Conservation (phyloP, 2,797 vertebrate species). For the Acrocephalus scirpaceus region DNA sequence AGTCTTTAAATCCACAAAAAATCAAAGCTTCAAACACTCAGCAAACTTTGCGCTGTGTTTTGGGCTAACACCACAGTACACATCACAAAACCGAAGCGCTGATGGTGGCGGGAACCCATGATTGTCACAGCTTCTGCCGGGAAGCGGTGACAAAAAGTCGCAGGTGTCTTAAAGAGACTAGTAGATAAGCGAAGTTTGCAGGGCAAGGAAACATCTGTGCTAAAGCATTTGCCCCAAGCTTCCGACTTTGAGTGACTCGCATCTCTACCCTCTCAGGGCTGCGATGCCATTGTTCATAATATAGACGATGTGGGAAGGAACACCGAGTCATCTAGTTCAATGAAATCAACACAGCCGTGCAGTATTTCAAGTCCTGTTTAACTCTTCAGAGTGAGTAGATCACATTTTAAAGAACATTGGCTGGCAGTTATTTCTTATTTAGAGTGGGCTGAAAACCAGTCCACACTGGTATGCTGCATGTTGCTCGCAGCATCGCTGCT, state of each 20-base stretch:
- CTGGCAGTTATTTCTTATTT: neutral
- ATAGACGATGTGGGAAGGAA: neutral
- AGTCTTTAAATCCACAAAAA: conserved; percentile 37
- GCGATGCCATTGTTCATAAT: neutral
- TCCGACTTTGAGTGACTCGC: rapidly evolving
- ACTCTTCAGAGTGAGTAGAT: neutral
- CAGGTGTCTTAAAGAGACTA: neutral
- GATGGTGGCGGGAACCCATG: neutral
- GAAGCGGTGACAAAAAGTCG: neutral
- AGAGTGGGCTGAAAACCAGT: neutral
- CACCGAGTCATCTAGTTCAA: neutral
- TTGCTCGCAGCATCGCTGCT: neutral
- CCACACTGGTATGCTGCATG: neutral
- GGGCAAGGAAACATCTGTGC: neutral
- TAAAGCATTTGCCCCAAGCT: neutral
- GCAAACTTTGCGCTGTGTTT: neutral
- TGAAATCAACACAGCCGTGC: neutral
- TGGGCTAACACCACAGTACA: neutral
- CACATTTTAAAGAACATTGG: neutral
- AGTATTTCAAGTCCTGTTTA: neutral
- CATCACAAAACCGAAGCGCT: neutral
- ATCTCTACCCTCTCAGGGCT: neutral
- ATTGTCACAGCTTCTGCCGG: neutral
- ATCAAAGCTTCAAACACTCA: neutral
- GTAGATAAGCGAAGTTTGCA: neutral